These are phyloP conservation scores for Euthynnus affinis DNA, from an alignment of 2,797 vertebrate species.

Conservation along the genomic window DNA sequence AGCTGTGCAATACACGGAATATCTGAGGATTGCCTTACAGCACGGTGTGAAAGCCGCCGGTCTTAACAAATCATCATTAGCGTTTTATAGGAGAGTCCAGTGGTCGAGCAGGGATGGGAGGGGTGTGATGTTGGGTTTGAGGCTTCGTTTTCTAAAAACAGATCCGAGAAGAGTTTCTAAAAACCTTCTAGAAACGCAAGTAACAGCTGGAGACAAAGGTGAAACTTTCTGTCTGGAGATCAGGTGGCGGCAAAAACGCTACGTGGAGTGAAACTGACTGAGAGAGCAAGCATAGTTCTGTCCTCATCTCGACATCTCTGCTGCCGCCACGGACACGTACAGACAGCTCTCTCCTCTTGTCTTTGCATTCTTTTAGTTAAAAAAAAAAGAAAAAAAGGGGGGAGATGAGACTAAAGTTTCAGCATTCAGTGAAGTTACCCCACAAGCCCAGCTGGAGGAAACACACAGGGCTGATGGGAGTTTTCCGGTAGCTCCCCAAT, in stretches of 20 bases:
- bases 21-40: conserved; percentile 32
- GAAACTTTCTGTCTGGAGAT: background rate
- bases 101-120: background rate
- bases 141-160: background rate
- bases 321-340: conserved; percentile 29
- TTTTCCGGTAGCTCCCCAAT: background rate
- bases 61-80: conserved; percentile 27
- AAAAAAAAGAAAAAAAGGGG: no score
- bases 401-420: conserved; percentile 7
- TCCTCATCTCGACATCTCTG: conserved; percentile 16
- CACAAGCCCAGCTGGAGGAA: background rate
- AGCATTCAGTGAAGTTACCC: background rate
- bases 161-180: background rate
- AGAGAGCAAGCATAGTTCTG: background rate
- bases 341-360: conserved; percentile 38
- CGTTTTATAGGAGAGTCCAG: background rate
- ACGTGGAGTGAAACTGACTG: background rate
- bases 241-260: no score
- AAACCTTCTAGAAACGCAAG: background rate
- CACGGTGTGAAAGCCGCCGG: conserved; percentile 17
- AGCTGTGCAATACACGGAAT: conserved; percentile 40
- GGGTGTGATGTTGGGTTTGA: background rate
- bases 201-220: background rate
- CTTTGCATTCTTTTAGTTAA: conserved; percentile 46
- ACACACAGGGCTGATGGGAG: background rate